Evolutionary conservation across 2,797 vertebrate genomes (phyloP).

Genomic region (Triplophysa bombifrons): DNA sequence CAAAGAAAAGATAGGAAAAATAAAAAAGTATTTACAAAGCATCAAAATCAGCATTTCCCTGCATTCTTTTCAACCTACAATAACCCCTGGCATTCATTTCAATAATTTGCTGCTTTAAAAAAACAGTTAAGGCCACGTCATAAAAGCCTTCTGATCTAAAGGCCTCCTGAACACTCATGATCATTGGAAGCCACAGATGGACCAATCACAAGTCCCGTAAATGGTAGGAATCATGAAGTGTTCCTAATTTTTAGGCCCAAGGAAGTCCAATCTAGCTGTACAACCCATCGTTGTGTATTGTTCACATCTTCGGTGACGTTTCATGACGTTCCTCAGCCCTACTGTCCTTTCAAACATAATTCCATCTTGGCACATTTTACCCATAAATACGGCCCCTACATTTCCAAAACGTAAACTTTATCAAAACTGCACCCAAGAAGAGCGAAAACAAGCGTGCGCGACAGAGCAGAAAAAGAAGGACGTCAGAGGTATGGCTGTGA

Average conservation of each 20-base stretch:
- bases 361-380: slow-evolving; percentile 50
- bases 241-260: not conserved
- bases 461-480: slow-evolving; percentile 1
- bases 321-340: slow-evolving; percentile 16
- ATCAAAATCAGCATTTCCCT: slow-evolving; percentile 63
- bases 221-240: not conserved
- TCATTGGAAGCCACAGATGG: not conserved
- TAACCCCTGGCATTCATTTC: slow-evolving; percentile 69
- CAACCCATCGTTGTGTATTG: not conserved
- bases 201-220: slow-evolving; percentile 10
- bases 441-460: not conserved
- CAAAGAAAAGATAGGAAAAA: slow-evolving; percentile 40
- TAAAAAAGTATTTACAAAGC: slow-evolving; percentile 72
- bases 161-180: slow-evolving; percentile 10
- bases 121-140: not conserved
- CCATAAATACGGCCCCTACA: slow-evolving; percentile 24
- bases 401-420: slow-evolving; percentile 33
- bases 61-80: slow-evolving; percentile 70
- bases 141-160: slow-evolving; percentile 9
- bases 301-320: not conserved
- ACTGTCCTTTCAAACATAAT: not conserved
- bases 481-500: slow-evolving; percentile 3
- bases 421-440: slow-evolving; percentile 7
- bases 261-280: not conserved
- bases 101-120: slow-evolving; percentile 36